A percentile compares a stretch with the other conserved stretches of the same genome.
Conservation (phyloP, 2,113 vertebrate species). For the Dasyornis broadbenti region DNA sequence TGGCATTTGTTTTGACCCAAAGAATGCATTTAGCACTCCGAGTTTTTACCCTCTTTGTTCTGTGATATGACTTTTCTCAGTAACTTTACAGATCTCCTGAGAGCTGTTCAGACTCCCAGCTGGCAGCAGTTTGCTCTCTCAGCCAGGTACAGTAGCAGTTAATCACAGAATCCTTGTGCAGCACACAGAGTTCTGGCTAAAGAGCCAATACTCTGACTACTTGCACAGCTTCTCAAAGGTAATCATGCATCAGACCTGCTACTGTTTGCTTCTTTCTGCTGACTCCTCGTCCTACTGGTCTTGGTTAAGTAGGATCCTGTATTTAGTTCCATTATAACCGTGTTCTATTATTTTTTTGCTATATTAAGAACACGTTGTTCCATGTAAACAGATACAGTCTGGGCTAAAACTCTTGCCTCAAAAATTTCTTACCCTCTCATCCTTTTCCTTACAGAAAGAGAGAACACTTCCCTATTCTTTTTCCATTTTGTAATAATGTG, state of each 20-base stretch:
- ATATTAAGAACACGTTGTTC: neutral
- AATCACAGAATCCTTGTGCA: neutral
- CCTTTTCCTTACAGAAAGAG: neutral
- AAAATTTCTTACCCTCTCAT: neutral
- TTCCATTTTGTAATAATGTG: neutral
- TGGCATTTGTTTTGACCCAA: neutral
- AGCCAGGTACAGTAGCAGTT: neutral
- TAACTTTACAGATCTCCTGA: neutral
- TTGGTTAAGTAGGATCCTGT: neutral
- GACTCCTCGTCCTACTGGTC: neutral
- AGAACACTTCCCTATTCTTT: neutral
- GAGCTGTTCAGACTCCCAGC: neutral
- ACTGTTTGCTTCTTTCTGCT: neutral
- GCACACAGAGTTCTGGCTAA: neutral
- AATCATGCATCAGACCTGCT: neutral
- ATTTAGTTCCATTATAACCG: neutral
- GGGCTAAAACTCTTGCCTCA: neutral
- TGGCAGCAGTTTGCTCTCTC: neutral
- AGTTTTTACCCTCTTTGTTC: fast-evolving
- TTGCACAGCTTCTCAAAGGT: neutral
- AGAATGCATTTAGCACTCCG: neutral
- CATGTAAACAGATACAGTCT: neutral
- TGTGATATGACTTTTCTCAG: neutral
- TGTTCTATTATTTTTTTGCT: neutral
- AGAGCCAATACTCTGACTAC: neutral